A percentile compares a stretch with the other conserved stretches of the same genome.
phyloP scores from a whole-genome alignment of 2,113 vertebrate species.

The Mirounga angustirostris region DNA sequence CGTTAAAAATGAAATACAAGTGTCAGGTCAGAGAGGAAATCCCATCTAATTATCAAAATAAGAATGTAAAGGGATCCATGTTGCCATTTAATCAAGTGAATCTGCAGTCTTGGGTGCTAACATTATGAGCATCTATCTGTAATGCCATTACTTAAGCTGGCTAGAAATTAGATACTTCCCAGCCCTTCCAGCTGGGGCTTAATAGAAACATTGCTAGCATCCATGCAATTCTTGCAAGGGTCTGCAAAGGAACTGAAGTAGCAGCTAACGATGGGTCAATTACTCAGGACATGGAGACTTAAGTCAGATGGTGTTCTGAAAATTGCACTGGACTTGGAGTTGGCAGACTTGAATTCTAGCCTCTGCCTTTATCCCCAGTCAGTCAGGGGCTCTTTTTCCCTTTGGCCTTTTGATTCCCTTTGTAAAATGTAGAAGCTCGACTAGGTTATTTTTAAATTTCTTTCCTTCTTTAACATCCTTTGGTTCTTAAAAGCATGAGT shows the following conservation, averaged over 20 bases:
- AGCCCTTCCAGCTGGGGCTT: slow-evolving; percentile 57
- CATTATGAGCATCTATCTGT: slow-evolving; percentile 60
- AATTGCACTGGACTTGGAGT: neutral
- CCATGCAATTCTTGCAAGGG: neutral
- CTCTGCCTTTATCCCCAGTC: neutral
- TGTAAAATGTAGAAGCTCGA: neutral
- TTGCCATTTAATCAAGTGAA: slow-evolving; percentile 28
- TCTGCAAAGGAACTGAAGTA: slow-evolving; percentile 7
- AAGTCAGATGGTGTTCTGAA: neutral
- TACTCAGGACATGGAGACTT: neutral
- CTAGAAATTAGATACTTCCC: slow-evolving; percentile 62
- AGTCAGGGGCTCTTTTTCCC: neutral
- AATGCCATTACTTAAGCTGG: slow-evolving; percentile 55
- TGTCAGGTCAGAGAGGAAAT: slow-evolving; percentile 65
- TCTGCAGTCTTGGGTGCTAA: slow-evolving; percentile 56
- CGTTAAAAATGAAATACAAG: slow-evolving; percentile 65
- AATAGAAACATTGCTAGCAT: neutral
- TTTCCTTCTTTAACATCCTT: neutral
- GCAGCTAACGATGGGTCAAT: neutral
- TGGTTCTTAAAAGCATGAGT: neutral
- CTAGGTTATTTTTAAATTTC: neutral
- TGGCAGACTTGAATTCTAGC: neutral
- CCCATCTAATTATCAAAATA: slow-evolving; percentile 69
- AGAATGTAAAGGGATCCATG: slow-evolving; percentile 48
- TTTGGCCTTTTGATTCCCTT: neutral